These are phyloP conservation scores for Hirtodrosophila alboralis DNA, from an alignment of 2,888 invertebrate genomes.

Conservation along the genomic window DNA sequence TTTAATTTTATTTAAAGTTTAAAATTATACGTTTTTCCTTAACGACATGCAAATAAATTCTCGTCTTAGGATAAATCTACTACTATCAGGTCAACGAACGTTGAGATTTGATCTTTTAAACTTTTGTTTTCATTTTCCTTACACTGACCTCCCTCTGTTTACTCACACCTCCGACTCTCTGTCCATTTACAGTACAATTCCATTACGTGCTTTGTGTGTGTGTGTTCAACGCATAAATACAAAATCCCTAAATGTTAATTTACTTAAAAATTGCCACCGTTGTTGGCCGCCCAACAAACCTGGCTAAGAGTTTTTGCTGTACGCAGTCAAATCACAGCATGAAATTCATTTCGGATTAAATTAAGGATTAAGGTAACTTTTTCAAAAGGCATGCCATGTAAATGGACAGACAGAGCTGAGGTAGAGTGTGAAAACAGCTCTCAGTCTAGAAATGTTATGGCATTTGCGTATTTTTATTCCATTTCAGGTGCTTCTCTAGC, in stretches of 20 bases:
- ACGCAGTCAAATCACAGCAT: slow-evolving; percentile 66
- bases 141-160: background rate
- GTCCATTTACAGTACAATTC: slow-evolving; percentile 37
- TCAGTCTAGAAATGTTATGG: slow-evolving; percentile 23
- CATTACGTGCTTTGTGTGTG: slow-evolving; percentile 46
- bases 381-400: slow-evolving; percentile 40
- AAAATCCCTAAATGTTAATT: slow-evolving; percentile 53
- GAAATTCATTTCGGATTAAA: slow-evolving; percentile 72
- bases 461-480: slow-evolving; percentile 22
- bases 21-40: no score
- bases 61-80: no score
- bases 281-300: slow-evolving; percentile 5
- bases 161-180: slow-evolving; percentile 1
- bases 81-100: no score
- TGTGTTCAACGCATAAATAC: slow-evolving; percentile 36
- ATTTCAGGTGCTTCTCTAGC: slow-evolving; percentile 23
- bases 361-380: slow-evolving; percentile 74
- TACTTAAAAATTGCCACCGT: slow-evolving; percentile 41
- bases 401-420: no score
- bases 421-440: no score
- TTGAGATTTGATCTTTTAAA: background rate
- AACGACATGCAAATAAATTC: no score
- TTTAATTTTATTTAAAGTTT: no score
- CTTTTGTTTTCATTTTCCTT: background rate
- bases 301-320: slow-evolving; percentile 9